phyloP scores from a whole-genome alignment of 2,113 vertebrate genomes.

The Phalacrocorax brasilianus region DNA sequence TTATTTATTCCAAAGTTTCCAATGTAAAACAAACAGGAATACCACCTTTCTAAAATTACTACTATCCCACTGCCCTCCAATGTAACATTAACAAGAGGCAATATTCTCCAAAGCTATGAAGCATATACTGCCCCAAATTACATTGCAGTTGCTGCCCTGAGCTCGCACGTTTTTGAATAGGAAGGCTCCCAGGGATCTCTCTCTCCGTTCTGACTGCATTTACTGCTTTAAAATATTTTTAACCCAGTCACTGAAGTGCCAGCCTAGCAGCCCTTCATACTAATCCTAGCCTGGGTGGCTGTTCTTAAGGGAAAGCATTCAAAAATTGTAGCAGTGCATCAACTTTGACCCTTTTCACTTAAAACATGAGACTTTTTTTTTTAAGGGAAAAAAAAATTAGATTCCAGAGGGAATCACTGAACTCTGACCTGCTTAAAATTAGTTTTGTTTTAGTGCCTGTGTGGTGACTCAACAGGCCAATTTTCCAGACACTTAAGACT shows the following conservation, averaged over 20 bases:
- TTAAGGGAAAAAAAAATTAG: conserved; percentile 41
- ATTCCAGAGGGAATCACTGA: conserved; percentile 82
- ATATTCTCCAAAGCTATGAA: conserved; percentile 78
- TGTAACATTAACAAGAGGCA: conserved; percentile 73
- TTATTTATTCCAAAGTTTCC: conserved; percentile 76
- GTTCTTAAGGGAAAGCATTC: conserved; percentile 83
- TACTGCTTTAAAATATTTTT: conserved; percentile 80
- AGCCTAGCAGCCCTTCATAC: conserved; percentile 72
- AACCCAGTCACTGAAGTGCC: conserved; percentile 77
- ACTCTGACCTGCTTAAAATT: conserved; percentile 86
- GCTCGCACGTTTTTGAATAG: conserved; percentile 75
- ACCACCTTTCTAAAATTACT: conserved; percentile 74
- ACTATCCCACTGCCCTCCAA: conserved; percentile 68
- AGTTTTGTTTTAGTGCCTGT: conserved; percentile 82
- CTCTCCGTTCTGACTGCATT: conserved; percentile 65
- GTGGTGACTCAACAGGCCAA: conserved; percentile 79
- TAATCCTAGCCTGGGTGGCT: conserved; percentile 75
- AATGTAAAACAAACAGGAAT: conserved; percentile 72
- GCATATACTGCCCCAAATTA: conserved; percentile 80
- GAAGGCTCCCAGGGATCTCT: conserved; percentile 72
- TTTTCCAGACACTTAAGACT: conserved; percentile 79
- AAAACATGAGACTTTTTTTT: conserved; percentile 74
- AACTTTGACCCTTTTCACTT: conserved; percentile 83
- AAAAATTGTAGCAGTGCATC: conserved; percentile 76
- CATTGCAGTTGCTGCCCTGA: conserved; percentile 69